Base-by-base conservation (phyloP, 1,140 invertebrate genomes). In the Octopus bimaculoides region DNA sequence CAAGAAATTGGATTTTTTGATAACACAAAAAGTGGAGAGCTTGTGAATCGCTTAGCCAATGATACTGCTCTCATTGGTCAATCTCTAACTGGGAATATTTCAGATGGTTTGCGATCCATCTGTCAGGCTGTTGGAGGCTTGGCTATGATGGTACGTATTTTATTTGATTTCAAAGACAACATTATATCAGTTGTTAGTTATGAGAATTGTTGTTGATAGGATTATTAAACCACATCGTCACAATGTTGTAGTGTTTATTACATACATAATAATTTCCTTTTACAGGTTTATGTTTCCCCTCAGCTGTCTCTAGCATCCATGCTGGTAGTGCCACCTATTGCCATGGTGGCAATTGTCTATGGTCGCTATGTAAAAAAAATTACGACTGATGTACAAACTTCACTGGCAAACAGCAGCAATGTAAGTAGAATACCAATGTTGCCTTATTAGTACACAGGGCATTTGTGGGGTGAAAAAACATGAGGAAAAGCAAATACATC, bases 1-100 rank as follows among this genome's bases (percentile, higher is more conserved):
- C 97, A 99, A 91, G 97, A 99, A 89, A 93, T 95, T 56, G 94
- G 94, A 7, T 99, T 97, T 93, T 99, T 98, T 90, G 96, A 98
- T 85, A 94, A 93, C 84, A 94, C 94, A 54, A 96, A 95, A 84
- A 98, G 97, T 17, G 98, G 98, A n/a, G 97, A 99, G 89, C 91
- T 99, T 54, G 93, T 99, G 1, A 98, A 97, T 88, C 92, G 97
- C 83, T 90, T 98, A 73, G 95, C 94, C 80, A 93, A 96, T 77
- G 98, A 99, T 89, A 95, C 97, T 5, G 93, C 95, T 79, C 90
- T 98, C 20, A 96, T 99, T 4, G 96, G 96, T n/a, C 93, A 95
- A 55, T 95, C 96, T 8, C 91, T 99, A 2, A 98, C 97, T 55
- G 94, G 93, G 85, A 99, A 99, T 90, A 93, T 99, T 81, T 98